Conservation (phyloP, 1,140 invertebrate genomes). For the Temnothorax nylanderi region DNA sequence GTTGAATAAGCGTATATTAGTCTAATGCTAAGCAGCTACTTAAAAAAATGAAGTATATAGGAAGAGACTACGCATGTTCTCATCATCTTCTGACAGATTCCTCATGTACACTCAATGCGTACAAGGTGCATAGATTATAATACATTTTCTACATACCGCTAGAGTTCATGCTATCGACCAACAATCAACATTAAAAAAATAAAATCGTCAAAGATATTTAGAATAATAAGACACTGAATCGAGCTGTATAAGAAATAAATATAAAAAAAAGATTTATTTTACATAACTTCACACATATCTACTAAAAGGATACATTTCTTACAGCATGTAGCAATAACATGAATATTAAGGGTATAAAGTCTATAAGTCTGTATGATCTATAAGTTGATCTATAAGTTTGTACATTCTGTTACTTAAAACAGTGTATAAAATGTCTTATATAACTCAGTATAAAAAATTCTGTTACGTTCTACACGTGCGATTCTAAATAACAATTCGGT, state of each 20-base stretch:
- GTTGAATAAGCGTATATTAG: slow-evolving; percentile 22
- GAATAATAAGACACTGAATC: background rate
- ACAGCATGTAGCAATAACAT: background rate
- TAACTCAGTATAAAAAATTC: background rate
- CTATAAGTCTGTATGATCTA: too few species aligned
- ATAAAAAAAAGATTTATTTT: background rate
- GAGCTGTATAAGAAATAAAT: background rate
- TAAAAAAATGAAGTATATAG: slow-evolving; percentile 11
- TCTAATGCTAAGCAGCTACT: slow-evolving; percentile 33
- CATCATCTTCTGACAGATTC: slow-evolving; percentile 28
- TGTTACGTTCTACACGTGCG: background rate
- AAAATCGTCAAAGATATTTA: background rate
- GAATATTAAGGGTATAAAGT: background rate
- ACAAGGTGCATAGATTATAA: slow-evolving; percentile 25
- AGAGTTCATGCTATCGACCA: background rate
- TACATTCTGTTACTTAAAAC: background rate
- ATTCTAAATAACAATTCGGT: slow-evolving; percentile 5
- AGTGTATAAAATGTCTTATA: background rate
- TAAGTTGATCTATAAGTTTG: background rate
- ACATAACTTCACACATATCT: background rate
- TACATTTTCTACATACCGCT: slow-evolving; percentile 15
- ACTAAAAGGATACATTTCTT: background rate
- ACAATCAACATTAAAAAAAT: slow-evolving; percentile 1
- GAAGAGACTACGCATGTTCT: slow-evolving; percentile 40
- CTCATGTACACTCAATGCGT: slow-evolving; percentile 15